These are phyloP conservation scores for Eupristina koningsbergeri DNA, from an alignment of 1,140 invertebrate species.

Conservation along the genomic window DNA sequence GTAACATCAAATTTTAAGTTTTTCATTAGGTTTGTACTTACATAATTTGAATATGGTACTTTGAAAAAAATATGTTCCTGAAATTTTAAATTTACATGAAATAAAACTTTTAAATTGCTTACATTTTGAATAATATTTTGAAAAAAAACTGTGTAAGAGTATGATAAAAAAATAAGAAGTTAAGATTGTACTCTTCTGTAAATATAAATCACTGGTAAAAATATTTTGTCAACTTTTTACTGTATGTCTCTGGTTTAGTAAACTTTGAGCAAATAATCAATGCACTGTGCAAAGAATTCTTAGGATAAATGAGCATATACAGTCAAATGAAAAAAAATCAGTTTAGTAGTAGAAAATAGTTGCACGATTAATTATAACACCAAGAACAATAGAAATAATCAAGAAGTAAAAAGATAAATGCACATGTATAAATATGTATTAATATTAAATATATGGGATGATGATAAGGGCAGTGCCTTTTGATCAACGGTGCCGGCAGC, in stretches of 20 bases:
- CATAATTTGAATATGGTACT: too few species aligned
- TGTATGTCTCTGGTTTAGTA: neutral
- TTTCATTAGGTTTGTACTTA: too few species aligned
- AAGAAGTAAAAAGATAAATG: constrained; percentile 56
- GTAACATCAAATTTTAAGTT: too few species aligned
- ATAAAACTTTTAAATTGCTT: neutral
- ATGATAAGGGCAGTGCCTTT: constrained; percentile 77
- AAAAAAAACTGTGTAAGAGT: too few species aligned
- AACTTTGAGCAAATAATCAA: too few species aligned
- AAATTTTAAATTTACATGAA: neutral
- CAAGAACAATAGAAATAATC: constrained; percentile 59
- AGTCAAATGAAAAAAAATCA: constrained; percentile 64
- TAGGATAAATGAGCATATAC: constrained; percentile 59
- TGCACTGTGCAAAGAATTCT: too few species aligned
- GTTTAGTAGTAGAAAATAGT: constrained; percentile 67
- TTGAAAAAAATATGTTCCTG: too few species aligned
- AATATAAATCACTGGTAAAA: neutral
- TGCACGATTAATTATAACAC: constrained; percentile 58
- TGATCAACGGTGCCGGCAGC: constrained; percentile 74
- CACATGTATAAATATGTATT: constrained; percentile 51
- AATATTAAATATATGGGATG: constrained; percentile 63
- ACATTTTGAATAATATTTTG: too few species aligned
- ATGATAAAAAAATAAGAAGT: too few species aligned
- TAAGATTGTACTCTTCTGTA: too few species aligned
- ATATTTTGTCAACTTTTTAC: neutral